Evolutionary conservation across 37 sponge, comb jelly and placozoan genomes (phyloP).

Genomic region (Ephydatia muelleri): DNA sequence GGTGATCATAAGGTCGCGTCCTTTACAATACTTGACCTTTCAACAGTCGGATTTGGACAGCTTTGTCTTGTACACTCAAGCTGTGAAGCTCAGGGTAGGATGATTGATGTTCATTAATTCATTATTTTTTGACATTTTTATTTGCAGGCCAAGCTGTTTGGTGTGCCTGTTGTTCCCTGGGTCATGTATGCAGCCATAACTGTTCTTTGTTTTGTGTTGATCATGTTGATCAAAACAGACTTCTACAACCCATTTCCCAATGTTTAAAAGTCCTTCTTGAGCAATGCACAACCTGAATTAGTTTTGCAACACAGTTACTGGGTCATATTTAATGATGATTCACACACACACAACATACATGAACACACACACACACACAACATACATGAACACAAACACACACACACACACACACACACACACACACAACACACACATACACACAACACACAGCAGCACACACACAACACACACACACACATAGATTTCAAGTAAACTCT

Average conservation of each 20-base stretch:
- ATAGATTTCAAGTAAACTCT: no score
- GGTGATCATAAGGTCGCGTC: slow-evolving; percentile 54
- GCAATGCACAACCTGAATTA: no score
- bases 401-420: no score
- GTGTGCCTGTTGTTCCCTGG: slow-evolving; percentile 76
- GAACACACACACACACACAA: no score
- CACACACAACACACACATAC: no score
- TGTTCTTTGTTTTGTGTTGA: background rate
- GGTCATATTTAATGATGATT: no score
- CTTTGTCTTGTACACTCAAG: slow-evolving; percentile 33
- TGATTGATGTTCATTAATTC: background rate
- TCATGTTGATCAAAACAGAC: background rate
- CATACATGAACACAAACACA: no score
- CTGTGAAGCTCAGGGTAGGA: slow-evolving; percentile 50
- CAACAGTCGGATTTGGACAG: slow-evolving; percentile 72
- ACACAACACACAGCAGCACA: no score
- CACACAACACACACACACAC: no score
- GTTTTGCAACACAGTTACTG: no score
- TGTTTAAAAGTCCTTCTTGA: background rate
- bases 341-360: no score
- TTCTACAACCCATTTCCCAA: background rate
- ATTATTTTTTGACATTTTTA: background rate
- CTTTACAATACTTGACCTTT: slow-evolving; percentile 52
- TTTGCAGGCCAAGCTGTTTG: slow-evolving; percentile 72
- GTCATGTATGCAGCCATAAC: slow-evolving; percentile 20